Percentiles rank a stretch among this genome's conserved stretches.
Evolutionary conservation across 2,888 invertebrate genomes (phyloP).

Genomic region (Eupithecia insigniata): DNA sequence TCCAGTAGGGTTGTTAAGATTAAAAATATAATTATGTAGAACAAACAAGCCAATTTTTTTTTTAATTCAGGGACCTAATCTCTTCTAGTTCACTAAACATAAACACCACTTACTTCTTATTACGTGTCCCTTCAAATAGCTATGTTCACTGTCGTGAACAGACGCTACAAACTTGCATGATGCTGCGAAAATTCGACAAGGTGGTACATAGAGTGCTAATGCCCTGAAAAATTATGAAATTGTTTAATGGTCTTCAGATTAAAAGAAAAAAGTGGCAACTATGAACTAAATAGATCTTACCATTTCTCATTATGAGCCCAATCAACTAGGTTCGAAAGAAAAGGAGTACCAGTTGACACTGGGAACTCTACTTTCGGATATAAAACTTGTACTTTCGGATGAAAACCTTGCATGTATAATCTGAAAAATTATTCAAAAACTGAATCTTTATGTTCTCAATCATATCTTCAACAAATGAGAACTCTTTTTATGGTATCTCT

Average conservation of each 20-base stretch:
- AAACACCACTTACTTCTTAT: constrained; percentile 87
- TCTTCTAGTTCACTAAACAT: background rate
- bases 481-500: background rate
- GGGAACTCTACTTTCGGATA: constrained; percentile 90
- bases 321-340: constrained; percentile 89
- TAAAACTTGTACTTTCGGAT: constrained; percentile 87
- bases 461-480: background rate
- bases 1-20: background rate
- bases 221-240: constrained; percentile 6
- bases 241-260: background rate
- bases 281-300: constrained; percentile 53
- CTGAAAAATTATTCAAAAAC: constrained; percentile 64
- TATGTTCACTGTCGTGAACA: constrained; percentile 81
- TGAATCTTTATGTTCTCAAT: background rate
- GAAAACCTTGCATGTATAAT: constrained; percentile 89
- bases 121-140: constrained; percentile 88
- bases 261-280: background rate
- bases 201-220: constrained; percentile 28
- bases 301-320: constrained; percentile 92
- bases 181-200: constrained; percentile 20
- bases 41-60: background rate
- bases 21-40: background rate
- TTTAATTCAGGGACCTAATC: no score
- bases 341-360: constrained; percentile 92
- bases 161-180: constrained; percentile 25